A percentile compares a stretch with the other conserved stretches of the same genome.
These are phyloP conservation scores for Zaprionus lachaisei DNA, from an alignment of 1,140 invertebrate genomes.

Conservation along the genomic window DNA sequence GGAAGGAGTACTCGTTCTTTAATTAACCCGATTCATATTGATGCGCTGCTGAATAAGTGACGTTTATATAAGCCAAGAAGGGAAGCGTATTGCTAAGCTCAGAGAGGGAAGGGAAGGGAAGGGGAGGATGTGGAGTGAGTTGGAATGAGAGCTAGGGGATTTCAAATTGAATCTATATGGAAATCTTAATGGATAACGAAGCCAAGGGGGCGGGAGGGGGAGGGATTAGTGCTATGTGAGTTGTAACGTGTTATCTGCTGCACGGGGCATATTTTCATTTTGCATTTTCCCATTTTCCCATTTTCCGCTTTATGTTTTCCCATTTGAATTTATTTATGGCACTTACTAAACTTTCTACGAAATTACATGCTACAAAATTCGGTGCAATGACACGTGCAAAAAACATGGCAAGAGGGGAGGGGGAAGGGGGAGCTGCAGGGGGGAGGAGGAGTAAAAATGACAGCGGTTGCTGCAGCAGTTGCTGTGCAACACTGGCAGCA, in stretches of 20 bases:
- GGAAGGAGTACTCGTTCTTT: neutral
- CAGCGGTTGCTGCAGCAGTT: neutral
- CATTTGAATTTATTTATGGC: constrained; percentile 62
- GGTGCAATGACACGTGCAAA: constrained; percentile 36
- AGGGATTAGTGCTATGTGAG: constrained; percentile 36
- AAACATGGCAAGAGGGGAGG: constrained; percentile 1
- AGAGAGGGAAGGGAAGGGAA: neutral
- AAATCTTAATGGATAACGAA: neutral
- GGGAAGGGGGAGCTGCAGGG: neutral
- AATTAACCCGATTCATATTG: neutral
- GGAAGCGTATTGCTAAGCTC: neutral
- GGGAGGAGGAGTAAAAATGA: neutral
- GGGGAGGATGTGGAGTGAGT: neutral
- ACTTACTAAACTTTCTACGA: constrained; percentile 55
- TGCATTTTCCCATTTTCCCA: constrained; percentile 8
- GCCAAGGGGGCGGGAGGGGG: neutral
- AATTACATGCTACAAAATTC: constrained; percentile 67
- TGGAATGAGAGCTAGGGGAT: neutral
- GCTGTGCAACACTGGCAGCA: neutral
- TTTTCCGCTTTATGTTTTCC: constrained; percentile 15
- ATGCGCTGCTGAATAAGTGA: neutral
- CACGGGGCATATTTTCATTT: constrained; percentile 24
- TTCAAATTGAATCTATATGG: neutral
- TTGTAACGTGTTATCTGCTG: constrained; percentile 10
- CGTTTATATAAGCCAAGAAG: neutral